Evolutionary conservation across 2,113 vertebrate species (phyloP).

Genomic region (Lathamus discolor): DNA sequence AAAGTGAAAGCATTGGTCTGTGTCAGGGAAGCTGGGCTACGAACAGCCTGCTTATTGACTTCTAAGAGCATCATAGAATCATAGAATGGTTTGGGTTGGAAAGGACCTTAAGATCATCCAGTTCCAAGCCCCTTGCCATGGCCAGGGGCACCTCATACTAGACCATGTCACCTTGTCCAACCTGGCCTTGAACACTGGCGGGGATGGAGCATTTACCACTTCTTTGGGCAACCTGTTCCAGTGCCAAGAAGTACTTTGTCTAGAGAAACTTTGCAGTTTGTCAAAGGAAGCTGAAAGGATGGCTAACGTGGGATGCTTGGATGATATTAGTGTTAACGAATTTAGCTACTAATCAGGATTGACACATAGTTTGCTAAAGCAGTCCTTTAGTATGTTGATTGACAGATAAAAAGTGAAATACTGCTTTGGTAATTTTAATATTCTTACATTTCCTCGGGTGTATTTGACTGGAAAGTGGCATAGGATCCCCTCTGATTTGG

Average conservation of each 20-base stretch:
- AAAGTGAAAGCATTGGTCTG: not conserved
- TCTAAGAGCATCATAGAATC: not conserved
- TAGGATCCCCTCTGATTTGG: not conserved
- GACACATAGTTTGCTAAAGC: not conserved
- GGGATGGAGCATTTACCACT: not conserved
- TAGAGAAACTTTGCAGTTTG: not conserved
- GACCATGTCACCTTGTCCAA: not conserved
- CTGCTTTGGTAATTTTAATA: not conserved
- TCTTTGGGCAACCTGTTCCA: not conserved
- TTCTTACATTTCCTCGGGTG: not conserved
- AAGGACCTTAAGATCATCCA: not conserved
- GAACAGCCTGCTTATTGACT: not conserved
- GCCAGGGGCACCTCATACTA: not conserved
- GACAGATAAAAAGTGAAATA: not conserved
- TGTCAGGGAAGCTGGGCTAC: not conserved
- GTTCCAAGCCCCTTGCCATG: not conserved
- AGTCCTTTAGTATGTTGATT: not conserved
- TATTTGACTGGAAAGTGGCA: not conserved
- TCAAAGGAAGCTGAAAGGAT: not conserved
- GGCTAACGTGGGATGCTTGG: not conserved
- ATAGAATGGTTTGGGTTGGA: not conserved
- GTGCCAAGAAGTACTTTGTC: not conserved
- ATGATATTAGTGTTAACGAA: not conserved
- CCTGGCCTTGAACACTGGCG: not conserved
- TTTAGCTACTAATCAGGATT: not conserved